Evolutionary conservation across 2,113 vertebrate species (phyloP), one percentile per base, ranked within the genome.

Genomic region (Carassius gibelio): DNA sequence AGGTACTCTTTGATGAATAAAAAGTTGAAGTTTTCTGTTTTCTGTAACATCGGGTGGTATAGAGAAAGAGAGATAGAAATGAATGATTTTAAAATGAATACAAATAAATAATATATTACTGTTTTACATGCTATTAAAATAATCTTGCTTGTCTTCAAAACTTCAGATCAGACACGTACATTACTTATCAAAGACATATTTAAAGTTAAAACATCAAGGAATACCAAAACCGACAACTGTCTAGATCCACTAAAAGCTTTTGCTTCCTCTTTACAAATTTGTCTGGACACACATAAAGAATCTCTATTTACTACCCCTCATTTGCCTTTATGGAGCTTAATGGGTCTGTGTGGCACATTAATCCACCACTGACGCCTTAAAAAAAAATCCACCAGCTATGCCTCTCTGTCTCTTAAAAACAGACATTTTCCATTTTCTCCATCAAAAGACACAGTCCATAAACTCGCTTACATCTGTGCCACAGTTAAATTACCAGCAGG

Each of bases 271-370:
- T 52, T 52, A 17, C 45, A 59, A 45, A 86, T 86, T n/a, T 26
- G 55, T 50, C 85, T 81, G 26, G 69, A 82, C 57, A 68, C 74
- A 75, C 74, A 75, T 30, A 75, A 64, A 75, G 75, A 75, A 57
- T 50, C 55, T 26, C 21, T 64, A 76, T 86, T 86, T 82, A 66
- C 15, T 61, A 75, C 74, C 79, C 45, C 23, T 75, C 79, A 76
- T 81, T 82, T 75, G 59, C 19, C 59, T 72, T 82, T 82, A 82
- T 75, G 71, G 78, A 52, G 11, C 11, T 23, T 75, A 66, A 75
- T 48, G 59, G 36, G 45, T 19, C 55, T 59, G 14, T 64, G 26
- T 4, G 52, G n/a, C 64, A 59, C 52, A 81, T 82, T 86, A 82
- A 82, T 75, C 14, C 57, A 21, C 69, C 34, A 38, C 23, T 50